Evolutionary conservation across 2,888 invertebrate species (phyloP), one percentile per base, ranked within the genome.

Genomic region (Pegoplata infirma): DNA sequence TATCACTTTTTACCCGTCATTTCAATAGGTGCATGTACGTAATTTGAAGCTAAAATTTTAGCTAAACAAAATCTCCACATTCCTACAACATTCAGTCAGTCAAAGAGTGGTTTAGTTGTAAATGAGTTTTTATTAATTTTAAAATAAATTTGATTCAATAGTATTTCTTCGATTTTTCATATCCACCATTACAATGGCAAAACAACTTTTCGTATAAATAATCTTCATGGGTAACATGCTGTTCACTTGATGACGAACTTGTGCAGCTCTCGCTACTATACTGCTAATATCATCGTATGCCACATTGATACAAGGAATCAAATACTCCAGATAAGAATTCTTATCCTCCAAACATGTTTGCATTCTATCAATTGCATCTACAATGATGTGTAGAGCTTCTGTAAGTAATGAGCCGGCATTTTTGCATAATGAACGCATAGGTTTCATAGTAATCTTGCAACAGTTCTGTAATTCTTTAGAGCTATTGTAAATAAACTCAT

Each of bases 361-460:
- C 47, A 87, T 82, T 6, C 81, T 83, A 40, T 85, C 84, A 3
- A 86, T 77, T 7, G 82, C 74, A 68, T 85, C 83, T 5, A 84
- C 83, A 28, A 86, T 77, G 14, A 83, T 81, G 21, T 78, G 81
- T 21, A 86, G 80, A 0, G 84, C 82, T 49, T 85, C 83, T 0
- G 82, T 82, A 5, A 87, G 58, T 3, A 86, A 51, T 16, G 81
- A 68, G 6, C 81, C 82, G 8, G 85, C 78, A 63, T 78, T 84
- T 7, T 78, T 82, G 55, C 87, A 87, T 6, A 87, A 40, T 8
- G 85, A 84, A 55, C 81, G 67, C 8, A 84, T 82, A 8, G 87
- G 86, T 44, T 83, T 86, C 49, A 87, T 84, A 0, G 83, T 84
- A 14, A 87, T 84, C 75, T 85, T 86, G 64, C 87, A 87, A 25